Evolutionary conservation across 1,140 invertebrate genomes (phyloP).

Genomic region (Panagrolaimus sp.): DNA sequence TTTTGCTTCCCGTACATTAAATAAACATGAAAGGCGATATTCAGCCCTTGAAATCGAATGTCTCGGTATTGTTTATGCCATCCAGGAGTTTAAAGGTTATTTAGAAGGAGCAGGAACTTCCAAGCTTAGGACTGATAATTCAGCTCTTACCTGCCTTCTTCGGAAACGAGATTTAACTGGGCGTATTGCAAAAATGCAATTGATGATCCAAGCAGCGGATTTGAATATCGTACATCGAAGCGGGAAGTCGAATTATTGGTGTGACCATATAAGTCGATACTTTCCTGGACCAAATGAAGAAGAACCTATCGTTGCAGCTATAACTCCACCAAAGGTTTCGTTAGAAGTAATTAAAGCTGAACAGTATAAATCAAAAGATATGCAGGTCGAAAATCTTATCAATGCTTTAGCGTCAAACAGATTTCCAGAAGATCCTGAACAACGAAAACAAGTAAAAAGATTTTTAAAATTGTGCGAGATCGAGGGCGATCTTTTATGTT

Average conservation of each 20-base stretch:
- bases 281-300: neutral
- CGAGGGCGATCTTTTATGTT: slow-evolving; percentile 20
- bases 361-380: neutral
- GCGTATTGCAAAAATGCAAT: slow-evolving; percentile 7
- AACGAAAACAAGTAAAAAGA: neutral
- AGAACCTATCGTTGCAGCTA: neutral
- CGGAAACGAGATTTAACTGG: slow-evolving; percentile 10
- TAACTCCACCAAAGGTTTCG: too few relatives aligned
- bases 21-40: slow-evolving; percentile 11
- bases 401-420: neutral
- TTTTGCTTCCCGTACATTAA: slow-evolving; percentile 1
- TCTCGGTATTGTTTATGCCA: slow-evolving; percentile 19
- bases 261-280: slow-evolving; percentile 26
- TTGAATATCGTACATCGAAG: slow-evolving; percentile 22
- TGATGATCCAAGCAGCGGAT: neutral
- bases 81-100: neutral
- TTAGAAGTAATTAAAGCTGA: neutral
- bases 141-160: neutral
- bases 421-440: neutral
- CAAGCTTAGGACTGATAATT: slow-evolving; percentile 19
- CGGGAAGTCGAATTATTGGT: slow-evolving; percentile 23
- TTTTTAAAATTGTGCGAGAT: slow-evolving; percentile 17
- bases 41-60: slow-evolving; percentile 12
- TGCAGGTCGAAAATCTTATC: neutral
- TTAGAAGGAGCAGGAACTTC: neutral